Base-by-base conservation (phyloP, 2,888 invertebrate genomes). In the Leptinotarsa haldemani region DNA sequence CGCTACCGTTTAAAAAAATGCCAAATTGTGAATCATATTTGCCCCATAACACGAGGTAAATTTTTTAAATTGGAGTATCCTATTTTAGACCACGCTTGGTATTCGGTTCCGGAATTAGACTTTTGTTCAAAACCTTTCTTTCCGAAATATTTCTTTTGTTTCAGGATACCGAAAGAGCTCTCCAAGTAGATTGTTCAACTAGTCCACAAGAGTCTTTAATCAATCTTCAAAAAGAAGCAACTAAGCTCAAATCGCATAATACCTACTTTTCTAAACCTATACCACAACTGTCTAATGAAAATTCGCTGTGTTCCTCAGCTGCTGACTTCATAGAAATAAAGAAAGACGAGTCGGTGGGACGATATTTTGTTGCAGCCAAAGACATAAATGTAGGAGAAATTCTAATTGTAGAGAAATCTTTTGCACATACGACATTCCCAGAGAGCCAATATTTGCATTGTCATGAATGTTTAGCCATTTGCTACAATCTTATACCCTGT, bases 321-420 rank as follows among this genome's bases (percentile, higher is more conserved):
- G 91, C 92, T 22, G 87, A 90, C 68, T 91, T 92, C 77, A 82
- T 95, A 25, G 88, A 89, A 82, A 83, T 95, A 48, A 87, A 89
- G 82, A 88, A 94, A 71, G 89, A 87, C 48, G 81, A 90, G 65
- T 88, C 89, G 47, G 90, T 91, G 86, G 96, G 96, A 0, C 89
- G 95, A 64, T 93, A 92, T 85, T 88, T 96, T 4, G 87, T 93
- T 68, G 93, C 95, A 1, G 90, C 89, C 20, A 89, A 90, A 74
- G 90, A 93, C 82, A 91, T 95, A 73, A 85, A 88, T 78, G 91
- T 94, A 0, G 95, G 95, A 65, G 95, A 96, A 85, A 87, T 96
- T 7, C 85, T 97, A 50, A 92, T 91, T 1, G 88, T 93, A 65
- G 97, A 97, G 86, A 74, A 92, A 71, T 94, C 96, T 0, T 97